Evolutionary conservation across 2,113 vertebrate species (phyloP).

Genomic region (Ifrita kowaldi): DNA sequence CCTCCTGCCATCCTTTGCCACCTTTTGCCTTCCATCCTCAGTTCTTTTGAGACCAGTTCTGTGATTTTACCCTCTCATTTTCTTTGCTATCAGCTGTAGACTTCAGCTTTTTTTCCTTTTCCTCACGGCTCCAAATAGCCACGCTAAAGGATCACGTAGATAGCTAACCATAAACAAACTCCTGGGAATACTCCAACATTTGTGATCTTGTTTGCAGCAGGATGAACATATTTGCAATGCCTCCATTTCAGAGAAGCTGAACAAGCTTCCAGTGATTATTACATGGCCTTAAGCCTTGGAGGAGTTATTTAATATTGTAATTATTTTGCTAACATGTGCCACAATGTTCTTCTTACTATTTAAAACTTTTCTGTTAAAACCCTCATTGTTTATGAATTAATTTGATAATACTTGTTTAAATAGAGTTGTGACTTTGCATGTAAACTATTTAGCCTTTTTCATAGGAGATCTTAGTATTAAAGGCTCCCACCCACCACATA

Average conservation of each 20-base stretch:
- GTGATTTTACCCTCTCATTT: neutral
- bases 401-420: slow-evolving; percentile 16
- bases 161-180: neutral
- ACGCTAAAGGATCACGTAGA: neutral
- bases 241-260: neutral
- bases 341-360: neutral
- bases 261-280: neutral
- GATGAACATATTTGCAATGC: neutral
- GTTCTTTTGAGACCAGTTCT: neutral
- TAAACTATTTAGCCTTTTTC: neutral
- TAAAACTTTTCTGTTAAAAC: neutral
- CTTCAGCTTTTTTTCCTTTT: neutral
- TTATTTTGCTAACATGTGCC: neutral
- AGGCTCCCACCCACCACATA: neutral
- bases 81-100: neutral
- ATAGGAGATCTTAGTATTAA: neutral
- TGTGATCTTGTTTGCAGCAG: neutral
- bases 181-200: neutral
- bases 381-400: neutral
- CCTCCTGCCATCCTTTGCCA: neutral
- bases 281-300: neutral
- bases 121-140: neutral
- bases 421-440: neutral
- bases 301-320: neutral
- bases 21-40: neutral